These are phyloP conservation scores for Coilia nasus DNA, from an alignment of 2,797 vertebrate species.

Conservation along the genomic window DNA sequence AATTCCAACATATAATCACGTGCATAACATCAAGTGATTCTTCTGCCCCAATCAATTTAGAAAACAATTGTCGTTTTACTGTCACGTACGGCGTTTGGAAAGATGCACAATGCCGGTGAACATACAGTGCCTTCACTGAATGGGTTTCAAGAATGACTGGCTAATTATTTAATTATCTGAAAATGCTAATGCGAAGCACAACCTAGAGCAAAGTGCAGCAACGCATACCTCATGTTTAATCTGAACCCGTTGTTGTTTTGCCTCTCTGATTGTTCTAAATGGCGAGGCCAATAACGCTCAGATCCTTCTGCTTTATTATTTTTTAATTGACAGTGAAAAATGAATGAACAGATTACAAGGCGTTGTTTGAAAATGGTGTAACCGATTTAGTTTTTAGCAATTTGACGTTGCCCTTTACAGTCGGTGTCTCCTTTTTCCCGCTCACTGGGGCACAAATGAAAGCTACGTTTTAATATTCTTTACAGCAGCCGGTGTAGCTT, in stretches of 20 bases:
- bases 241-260: conserved; percentile 43
- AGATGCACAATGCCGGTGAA: conserved; percentile 36
- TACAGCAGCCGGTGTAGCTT: conserved; percentile 48
- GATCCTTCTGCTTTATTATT: not conserved
- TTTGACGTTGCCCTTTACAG: not conserved
- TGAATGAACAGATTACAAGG: not conserved
- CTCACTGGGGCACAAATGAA: not conserved
- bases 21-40: conserved; percentile 14
- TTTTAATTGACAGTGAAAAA: not conserved
- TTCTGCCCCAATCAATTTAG: conserved; percentile 11
- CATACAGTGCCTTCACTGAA: conserved; percentile 63
- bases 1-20: conserved; percentile 7
- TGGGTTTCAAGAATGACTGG: conserved; percentile 67
- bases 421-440: not conserved
- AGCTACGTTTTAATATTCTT: conserved; percentile 67
- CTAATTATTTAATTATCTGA: conserved; percentile 79
- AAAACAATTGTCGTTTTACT: conserved; percentile 13
- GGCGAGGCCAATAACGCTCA: not conserved
- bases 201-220: conserved; percentile 31
- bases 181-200: conserved; percentile 73
- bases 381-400: not conserved
- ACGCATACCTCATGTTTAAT: conserved; percentile 54
- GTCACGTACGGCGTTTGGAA: not conserved
- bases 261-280: conserved; percentile 10
- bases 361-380: not conserved